phyloP scores from a whole-genome alignment of 2,113 vertebrate genomes.

The Corynorhinus townsendii region DNA sequence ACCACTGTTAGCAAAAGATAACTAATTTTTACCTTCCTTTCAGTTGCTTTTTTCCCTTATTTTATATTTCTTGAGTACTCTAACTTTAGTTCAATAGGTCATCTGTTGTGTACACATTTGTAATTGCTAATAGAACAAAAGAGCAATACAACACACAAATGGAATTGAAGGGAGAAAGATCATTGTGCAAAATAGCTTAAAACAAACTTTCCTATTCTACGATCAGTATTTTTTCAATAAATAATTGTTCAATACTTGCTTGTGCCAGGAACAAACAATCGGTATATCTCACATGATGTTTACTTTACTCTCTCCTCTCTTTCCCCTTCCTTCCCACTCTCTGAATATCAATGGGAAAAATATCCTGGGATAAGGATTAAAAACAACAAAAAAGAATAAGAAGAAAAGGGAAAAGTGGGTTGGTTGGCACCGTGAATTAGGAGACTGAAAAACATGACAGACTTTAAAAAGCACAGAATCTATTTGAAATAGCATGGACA shows the following conservation, averaged over 20 bases:
- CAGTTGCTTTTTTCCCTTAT: background rate
- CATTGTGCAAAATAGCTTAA: background rate
- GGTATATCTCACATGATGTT: too few species aligned
- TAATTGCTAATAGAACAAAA: slow-evolving; percentile 38
- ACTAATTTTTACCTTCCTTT: slow-evolving; percentile 20
- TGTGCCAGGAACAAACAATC: background rate
- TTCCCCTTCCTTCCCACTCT: too few species aligned
- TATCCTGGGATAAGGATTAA: too few species aligned
- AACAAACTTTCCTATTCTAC: background rate
- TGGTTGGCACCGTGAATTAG: background rate
- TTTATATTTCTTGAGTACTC: background rate
- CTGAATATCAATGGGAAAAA: too few species aligned
- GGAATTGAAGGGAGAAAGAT: background rate
- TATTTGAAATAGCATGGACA: background rate
- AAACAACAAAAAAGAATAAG: background rate
- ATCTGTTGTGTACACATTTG: slow-evolving; percentile 12
- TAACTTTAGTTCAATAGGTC: background rate
- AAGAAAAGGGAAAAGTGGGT: background rate
- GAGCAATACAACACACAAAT: slow-evolving; percentile 12
- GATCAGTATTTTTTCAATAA: background rate
- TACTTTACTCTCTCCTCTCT: too few species aligned
- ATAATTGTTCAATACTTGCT: background rate
- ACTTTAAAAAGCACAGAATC: background rate
- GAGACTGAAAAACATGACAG: background rate
- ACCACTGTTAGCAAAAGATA: background rate